Evolutionary conservation across 2,797 vertebrate genomes (phyloP).

Genomic region (Epinephelus malabaricus): DNA sequence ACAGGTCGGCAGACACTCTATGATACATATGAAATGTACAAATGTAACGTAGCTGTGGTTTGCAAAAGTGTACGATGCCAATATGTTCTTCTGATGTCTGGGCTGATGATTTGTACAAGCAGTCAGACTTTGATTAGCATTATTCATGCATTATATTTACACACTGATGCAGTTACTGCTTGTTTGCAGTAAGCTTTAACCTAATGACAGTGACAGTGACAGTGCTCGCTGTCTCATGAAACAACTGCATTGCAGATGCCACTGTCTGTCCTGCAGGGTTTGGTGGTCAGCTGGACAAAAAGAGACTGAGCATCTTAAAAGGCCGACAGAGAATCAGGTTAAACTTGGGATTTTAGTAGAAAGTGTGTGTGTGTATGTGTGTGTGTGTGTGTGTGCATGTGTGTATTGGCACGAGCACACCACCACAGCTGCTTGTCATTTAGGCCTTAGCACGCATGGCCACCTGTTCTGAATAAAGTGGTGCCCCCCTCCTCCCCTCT

Average conservation of each 20-base stretch:
- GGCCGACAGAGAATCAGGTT: conserved; percentile 16
- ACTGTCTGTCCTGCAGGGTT: neutral
- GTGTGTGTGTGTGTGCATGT: conserved; percentile 18
- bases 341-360: neutral
- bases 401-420: conserved; percentile 48
- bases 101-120: neutral
- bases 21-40: too few species aligned
- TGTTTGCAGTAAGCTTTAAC: neutral
- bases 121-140: neutral
- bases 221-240: neutral
- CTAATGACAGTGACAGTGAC: neutral
- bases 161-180: neutral
- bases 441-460: conserved; percentile 75
- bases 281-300: neutral
- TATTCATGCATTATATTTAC: neutral
- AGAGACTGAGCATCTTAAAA: neutral
- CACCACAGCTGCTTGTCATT: conserved; percentile 82
- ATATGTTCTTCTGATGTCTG: too few species aligned
- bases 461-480: conserved; percentile 85
- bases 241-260: neutral
- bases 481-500: conserved; percentile 32
- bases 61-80: too few species aligned
- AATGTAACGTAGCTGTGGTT: too few species aligned
- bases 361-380: conserved; percentile 21
- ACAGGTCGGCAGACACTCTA: too few species aligned